These are phyloP conservation scores for Polypedilum pembai DNA, from an alignment of 1,140 invertebrate genomes.

Conservation along the genomic window DNA sequence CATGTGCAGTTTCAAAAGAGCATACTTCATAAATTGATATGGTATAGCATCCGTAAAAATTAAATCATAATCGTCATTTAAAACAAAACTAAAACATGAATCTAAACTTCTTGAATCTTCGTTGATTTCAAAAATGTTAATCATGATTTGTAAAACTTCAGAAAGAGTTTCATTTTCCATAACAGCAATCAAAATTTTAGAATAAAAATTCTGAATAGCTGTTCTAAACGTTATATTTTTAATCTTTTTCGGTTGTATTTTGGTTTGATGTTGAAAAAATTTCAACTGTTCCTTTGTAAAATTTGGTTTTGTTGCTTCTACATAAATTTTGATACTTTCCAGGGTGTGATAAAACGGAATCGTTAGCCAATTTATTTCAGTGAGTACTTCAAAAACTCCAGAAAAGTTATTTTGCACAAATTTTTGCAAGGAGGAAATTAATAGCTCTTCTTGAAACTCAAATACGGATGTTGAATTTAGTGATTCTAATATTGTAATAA, in stretches of 20 bases:
- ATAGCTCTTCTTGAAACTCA: slow-evolving; percentile 32
- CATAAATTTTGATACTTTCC: slow-evolving; percentile 22
- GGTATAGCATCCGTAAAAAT: background rate
- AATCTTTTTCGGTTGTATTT: background rate
- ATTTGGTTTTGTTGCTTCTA: slow-evolving; percentile 29
- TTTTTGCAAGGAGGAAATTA: slow-evolving; percentile 30
- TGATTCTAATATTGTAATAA: slow-evolving; percentile 35
- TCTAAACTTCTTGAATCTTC: background rate
- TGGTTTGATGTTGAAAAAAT: background rate
- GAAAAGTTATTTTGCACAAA: background rate
- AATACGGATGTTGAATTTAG: slow-evolving; percentile 37
- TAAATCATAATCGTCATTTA: background rate
- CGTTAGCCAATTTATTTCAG: slow-evolving; percentile 35
- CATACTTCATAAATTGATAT: background rate
- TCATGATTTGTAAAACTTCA: background rate
- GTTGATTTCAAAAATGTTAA: background rate
- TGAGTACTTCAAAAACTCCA: slow-evolving; percentile 33
- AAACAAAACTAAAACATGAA: background rate
- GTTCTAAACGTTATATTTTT: background rate
- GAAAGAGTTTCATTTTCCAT: background rate
- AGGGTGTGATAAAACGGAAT: slow-evolving; percentile 37
- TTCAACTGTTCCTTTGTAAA: background rate
- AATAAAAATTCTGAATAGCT: background rate
- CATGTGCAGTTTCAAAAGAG: background rate
- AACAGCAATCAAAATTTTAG: background rate